Evolutionary conservation across 2,797 vertebrate species (phyloP).

Genomic region (Oryzias dopingdopingensis): DNA sequence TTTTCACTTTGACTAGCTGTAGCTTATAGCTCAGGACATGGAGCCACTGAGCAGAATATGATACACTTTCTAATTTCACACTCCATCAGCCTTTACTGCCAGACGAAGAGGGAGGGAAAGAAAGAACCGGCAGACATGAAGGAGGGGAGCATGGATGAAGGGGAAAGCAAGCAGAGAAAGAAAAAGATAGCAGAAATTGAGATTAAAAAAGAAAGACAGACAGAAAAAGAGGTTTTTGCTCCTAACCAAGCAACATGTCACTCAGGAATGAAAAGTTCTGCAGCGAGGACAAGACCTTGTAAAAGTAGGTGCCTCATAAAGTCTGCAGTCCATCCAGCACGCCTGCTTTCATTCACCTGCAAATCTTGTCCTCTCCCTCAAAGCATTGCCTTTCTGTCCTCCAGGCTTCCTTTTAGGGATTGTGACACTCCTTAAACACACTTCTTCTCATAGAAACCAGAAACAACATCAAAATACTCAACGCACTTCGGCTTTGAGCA

Average conservation of each 20-base stretch:
- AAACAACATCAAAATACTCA: too few species aligned
- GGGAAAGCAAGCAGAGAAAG: conserved; percentile 46
- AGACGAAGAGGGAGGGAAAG: conserved; percentile 65
- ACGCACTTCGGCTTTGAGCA: too few species aligned
- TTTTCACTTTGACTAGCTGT: conserved; percentile 75
- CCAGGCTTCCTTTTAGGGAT: conserved; percentile 2
- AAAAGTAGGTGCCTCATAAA: conserved; percentile 52
- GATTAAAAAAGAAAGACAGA: conserved; percentile 50
- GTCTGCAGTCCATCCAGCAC: conserved; percentile 26
- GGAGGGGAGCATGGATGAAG: conserved; percentile 37
- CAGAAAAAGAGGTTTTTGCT: conserved; percentile 33
- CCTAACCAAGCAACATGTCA: conserved; percentile 42
- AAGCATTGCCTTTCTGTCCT: conserved; percentile 2
- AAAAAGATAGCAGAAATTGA: conserved; percentile 47
- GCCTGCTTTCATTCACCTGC: conserved; percentile 8
- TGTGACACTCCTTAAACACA: background rate
- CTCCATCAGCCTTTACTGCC: conserved; percentile 92
- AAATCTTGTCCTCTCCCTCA: conserved; percentile 1
- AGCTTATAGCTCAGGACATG: conserved; percentile 74
- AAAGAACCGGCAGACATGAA: conserved; percentile 45
- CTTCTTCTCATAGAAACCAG: background rate
- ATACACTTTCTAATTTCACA: conserved; percentile 99
- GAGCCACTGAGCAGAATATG: conserved; percentile 84
- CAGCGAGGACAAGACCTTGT: conserved; percentile 40
- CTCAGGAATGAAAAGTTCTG: conserved; percentile 63